Base-by-base conservation (phyloP, 64 coral and sea anemone genomes). In the Montipora capricornis region DNA sequence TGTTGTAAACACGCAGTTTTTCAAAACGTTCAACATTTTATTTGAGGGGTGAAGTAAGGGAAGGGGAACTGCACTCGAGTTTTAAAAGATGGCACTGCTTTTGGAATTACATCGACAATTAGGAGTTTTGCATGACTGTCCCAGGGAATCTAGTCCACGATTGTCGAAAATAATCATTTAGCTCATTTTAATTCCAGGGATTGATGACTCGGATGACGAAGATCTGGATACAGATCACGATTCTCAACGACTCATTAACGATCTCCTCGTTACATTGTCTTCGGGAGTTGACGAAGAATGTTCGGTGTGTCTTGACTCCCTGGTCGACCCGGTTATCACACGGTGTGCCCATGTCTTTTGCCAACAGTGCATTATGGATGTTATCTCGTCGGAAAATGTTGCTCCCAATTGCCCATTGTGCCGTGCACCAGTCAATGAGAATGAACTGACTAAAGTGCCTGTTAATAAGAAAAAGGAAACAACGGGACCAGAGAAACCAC, bases 341-440 rank as follows among this genome's bases (percentile, higher is more conserved):
- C 96, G 88, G 19, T 97, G 96, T 92, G 96, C 79, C 13, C 96
- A 97, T 79, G 96, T 88, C 12, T 97, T 97, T 22, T 97, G 96
- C 12, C 77, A 82, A n/a, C 87, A 22, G 3, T 97, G 96, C 75
- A 94, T 97, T 76, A 88, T 57, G 75, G 96, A 97, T 51, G 93
- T 97, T 68, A 91, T 97, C 26, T 79, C 87, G 68, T 89, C 92
- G n/a, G 93, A 92, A 1, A 78, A 5, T 24, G 68, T 94, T 46
- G 84, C 93, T 6, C 93, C 96, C 14, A 91, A 13, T 60, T 97
- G 96, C 22, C 96, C 96, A 0, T 46, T 97, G 59, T 97, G 96
- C 44, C 88, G 96, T 81, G 93, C 93, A 6, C 92, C 96, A 0
- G 89, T 97, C 4, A 91, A 95, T 85, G 92, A 95, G 53, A 95